phyloP scores from a whole-genome alignment of 2,113 vertebrate species.

The Halichoeres trimaculatus region DNA sequence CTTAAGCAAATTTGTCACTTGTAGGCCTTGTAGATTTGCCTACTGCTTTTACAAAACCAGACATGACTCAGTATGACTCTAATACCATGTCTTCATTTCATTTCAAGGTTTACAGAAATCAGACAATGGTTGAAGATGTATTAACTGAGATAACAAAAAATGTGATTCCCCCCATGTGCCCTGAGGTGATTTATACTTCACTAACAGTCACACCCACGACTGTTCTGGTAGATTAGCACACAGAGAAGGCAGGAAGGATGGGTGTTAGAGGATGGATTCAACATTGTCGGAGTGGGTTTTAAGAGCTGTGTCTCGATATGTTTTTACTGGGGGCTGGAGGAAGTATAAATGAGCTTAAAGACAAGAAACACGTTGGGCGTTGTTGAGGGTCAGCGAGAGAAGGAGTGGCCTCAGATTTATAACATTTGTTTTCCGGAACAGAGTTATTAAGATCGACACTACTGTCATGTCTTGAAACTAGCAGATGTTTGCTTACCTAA shows the following conservation, averaged over 20 bases:
- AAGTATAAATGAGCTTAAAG: background rate
- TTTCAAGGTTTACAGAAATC: background rate
- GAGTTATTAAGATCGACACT: background rate
- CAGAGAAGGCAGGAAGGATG: constrained; percentile 55
- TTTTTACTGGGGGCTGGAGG: background rate
- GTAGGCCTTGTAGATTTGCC: no score
- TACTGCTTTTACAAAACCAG: background rate
- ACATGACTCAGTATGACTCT: background rate
- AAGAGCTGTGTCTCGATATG: background rate
- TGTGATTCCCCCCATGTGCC: constrained; percentile 11
- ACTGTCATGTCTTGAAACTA: background rate
- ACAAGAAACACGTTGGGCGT: background rate
- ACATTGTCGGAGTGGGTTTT: background rate
- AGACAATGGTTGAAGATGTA: background rate
- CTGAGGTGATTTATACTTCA: constrained; percentile 33
- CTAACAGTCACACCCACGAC: constrained; percentile 39
- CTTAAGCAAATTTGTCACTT: background rate
- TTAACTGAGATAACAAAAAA: background rate
- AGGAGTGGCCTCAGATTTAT: background rate
- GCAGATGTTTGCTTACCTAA: background rate
- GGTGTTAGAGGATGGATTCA: constrained; percentile 42
- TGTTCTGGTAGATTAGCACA: constrained; percentile 16
- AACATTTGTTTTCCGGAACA: no score
- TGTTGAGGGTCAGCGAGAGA: background rate
- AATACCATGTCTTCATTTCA: constrained; percentile 3